A percentile compares a stretch with the other conserved stretches of the same genome.
phyloP scores from a whole-genome alignment of 2,113 vertebrate genomes.

The Leuciscus idus region DNA sequence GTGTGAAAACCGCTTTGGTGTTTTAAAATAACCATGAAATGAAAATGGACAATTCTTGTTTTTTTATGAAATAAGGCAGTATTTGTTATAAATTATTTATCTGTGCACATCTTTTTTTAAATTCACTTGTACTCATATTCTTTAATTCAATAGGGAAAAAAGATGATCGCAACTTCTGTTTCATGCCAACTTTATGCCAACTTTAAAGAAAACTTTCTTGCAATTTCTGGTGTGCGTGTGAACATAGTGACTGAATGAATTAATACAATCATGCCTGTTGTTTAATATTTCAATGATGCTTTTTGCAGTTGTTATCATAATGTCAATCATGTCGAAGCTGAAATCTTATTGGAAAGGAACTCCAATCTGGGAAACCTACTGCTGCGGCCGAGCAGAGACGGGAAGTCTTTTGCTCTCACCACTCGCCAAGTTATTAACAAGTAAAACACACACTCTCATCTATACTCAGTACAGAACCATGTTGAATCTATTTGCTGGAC shows the following conservation, averaged over 20 bases:
- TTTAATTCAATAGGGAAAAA: too few species aligned
- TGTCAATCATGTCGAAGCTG: conserved; percentile 77
- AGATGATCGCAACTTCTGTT: too few species aligned
- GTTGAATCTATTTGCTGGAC: background rate
- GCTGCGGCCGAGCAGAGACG: conserved; percentile 69
- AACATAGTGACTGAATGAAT: background rate
- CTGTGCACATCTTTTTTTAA: too few species aligned
- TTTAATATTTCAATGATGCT: background rate
- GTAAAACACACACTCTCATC: conserved; percentile 64
- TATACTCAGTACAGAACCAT: background rate
- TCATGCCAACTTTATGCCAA: too few species aligned
- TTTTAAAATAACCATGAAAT: too few species aligned
- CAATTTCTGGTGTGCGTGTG: background rate
- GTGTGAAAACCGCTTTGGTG: too few species aligned
- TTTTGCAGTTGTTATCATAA: conserved; percentile 76
- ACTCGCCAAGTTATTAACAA: conserved; percentile 73
- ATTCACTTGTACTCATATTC: too few species aligned
- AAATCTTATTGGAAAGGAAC: conserved; percentile 76
- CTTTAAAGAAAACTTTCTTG: background rate
- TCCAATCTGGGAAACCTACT: conserved; percentile 78
- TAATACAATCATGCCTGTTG: background rate
- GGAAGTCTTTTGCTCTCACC: conserved; percentile 72
- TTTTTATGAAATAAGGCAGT: too few species aligned
- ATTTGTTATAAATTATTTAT: too few species aligned
- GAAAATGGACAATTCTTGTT: too few species aligned